Evolutionary conservation across 1,140 invertebrate genomes (phyloP).

Genomic region (Drosophila teissieri): DNA sequence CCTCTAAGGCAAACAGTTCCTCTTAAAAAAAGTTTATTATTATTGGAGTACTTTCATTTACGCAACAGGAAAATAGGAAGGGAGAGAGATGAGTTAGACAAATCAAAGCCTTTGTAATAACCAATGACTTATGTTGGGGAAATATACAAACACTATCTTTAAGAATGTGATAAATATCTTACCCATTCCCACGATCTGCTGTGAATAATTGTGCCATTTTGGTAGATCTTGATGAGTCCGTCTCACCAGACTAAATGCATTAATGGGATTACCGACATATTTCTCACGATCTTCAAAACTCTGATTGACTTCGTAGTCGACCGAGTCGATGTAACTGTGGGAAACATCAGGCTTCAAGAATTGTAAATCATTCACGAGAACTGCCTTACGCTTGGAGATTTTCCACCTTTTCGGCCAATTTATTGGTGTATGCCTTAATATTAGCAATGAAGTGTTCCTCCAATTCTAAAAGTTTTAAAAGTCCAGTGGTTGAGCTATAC

Average conservation of each 20-base stretch:
- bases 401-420: slow-evolving; percentile 17
- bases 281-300: slow-evolving; percentile 21
- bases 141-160: too few species aligned
- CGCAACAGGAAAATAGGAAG: too few species aligned
- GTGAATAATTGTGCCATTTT: slow-evolving; percentile 48
- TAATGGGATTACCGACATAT: slow-evolving; percentile 51
- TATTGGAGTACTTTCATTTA: background rate
- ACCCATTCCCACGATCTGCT: slow-evolving; percentile 26
- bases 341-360: too few species aligned
- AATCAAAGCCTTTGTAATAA: too few species aligned
- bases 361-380: background rate
- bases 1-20: slow-evolving; percentile 18
- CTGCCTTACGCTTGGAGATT: slow-evolving; percentile 24
- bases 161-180: background rate
- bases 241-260: slow-evolving; percentile 44
- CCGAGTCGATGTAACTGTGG: slow-evolving; percentile 9
- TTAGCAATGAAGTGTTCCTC: slow-evolving; percentile 10
- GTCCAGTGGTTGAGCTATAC: slow-evolving; percentile 12
- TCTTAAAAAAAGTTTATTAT: background rate
- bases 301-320: slow-evolving; percentile 2
- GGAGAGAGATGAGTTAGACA: too few species aligned
- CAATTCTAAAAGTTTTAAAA: slow-evolving; percentile 13
- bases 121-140: too few species aligned
- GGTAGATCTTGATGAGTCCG: slow-evolving; percentile 57
- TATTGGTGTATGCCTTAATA: slow-evolving; percentile 17